Evolutionary conservation across 2,113 vertebrate genomes (phyloP), one percentile per base, ranked within the genome.

Genomic region (Amblyopsis rosae): DNA sequence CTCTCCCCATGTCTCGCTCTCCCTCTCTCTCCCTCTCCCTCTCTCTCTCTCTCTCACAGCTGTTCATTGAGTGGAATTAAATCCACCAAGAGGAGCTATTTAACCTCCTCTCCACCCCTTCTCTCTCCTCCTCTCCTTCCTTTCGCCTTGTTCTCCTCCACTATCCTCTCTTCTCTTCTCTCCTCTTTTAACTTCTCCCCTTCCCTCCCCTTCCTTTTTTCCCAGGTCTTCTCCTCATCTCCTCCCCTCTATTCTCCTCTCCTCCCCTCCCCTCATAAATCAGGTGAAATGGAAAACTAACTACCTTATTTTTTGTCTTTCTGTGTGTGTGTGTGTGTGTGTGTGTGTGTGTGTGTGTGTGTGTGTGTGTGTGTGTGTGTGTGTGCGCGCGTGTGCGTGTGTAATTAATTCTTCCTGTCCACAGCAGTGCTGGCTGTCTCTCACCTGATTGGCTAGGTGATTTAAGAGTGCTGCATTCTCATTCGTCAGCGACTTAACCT

Each of bases 401-500:
- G 58, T 50, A 48, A 48, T 48, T 62, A 62, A 62, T 48, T 26
- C 60, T 50, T 16, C 19, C 19, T 33, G 19, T 77, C 81, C 82
- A 80, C 85, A 83, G 83, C 86, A 83, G 66, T 74, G 82, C 82
- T 74, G 82, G 61, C 76, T 89, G 86, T 84, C 85, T 89, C 70
- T 82, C 82, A 77, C 81, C 65, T 87, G 88, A 87, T 88, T 88
- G 88, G 86, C 85, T 88, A 66, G n/a, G 84, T 89, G 86, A 89
- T 89, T 89, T 89, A 89, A 79, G 86, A 84, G 82, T 57, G 41
- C 84, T 82, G 73, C 79, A 71, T 87, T 88, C 79, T 86, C 86
- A 88, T 88, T 89, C 79, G 84, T 88, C 86, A 86, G 82, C 65
- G 49, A 75, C 48, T 46, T 80, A 86, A 83, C 85, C 83, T 85